Evolutionary conservation across 1,140 invertebrate genomes (phyloP).

Genomic region (Microplitis mediator): DNA sequence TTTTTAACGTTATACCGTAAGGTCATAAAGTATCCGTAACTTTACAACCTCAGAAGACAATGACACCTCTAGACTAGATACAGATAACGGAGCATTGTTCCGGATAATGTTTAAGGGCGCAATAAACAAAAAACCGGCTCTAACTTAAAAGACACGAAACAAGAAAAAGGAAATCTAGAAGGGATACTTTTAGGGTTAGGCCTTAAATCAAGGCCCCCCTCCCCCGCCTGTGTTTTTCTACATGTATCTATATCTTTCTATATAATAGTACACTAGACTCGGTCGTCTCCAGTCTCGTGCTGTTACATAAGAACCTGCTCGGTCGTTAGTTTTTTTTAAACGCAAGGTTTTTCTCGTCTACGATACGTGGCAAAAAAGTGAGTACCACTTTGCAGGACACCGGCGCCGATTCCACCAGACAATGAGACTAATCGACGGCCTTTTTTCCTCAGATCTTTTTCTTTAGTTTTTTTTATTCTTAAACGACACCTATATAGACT

Average conservation of each 20-base stretch:
- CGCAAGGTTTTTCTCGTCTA: conserved; percentile 15
- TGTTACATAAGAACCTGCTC: background rate
- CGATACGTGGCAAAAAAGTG: conserved; percentile 23
- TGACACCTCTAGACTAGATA: no score
- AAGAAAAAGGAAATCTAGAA: conserved; percentile 25
- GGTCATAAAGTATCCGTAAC: no score
- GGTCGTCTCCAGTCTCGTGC: background rate
- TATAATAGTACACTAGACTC: background rate
- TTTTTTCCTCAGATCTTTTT: background rate
- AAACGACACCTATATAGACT: no score
- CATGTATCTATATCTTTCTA: conserved; percentile 23
- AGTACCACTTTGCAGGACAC: conserved; percentile 21
- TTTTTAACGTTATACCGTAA: no score
- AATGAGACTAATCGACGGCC: conserved; percentile 44
- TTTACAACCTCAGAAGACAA: no score
- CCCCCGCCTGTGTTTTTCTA: no score
- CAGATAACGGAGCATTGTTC: conserved; percentile 14
- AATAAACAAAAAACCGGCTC: conserved; percentile 8
- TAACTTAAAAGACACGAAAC: background rate
- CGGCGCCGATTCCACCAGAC: conserved; percentile 40
- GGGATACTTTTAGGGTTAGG: conserved; percentile 44
- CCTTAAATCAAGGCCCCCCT: conserved; percentile 47
- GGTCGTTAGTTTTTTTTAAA: conserved; percentile 13
- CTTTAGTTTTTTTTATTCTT: background rate
- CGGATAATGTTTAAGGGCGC: background rate